Base-by-base conservation (phyloP, 2,797 vertebrate genomes). In the Channallabes apus region DNA sequence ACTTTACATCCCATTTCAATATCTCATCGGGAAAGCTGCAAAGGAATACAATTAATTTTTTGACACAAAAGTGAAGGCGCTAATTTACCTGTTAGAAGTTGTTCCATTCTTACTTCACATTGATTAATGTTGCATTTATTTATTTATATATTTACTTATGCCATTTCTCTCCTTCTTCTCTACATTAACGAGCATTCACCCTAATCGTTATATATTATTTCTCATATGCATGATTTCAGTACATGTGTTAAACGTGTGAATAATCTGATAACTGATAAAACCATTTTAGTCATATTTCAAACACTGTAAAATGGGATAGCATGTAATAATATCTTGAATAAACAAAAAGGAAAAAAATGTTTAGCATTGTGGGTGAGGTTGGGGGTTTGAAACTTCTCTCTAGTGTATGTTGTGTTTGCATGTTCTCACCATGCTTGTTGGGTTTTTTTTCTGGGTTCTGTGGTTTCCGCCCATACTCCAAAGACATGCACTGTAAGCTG, bases 11-110 rank as follows among this genome's bases (percentile, higher is more conserved):
- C 87, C 79, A 88, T 88, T 88, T 88, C 86, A 89, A 90, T 85
- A 88, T 85, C 86, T 88, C 87, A 80, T 89, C 86, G 87, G 84
- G 78, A 89, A 89, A 88, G 86, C 86, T 84, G 87, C 89, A 84
- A 82, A 88, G 91, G 92, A 92, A 95, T 93, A 95, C 94, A 95
- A 95, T 95, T 94, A 95, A 94, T 94, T 95, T 95, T 95, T 94
- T 96, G 94, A 95, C 95, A 95, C 93, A 93, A 94, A 95, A 94
- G 94, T 93, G 92, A 94, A 95, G 94, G 94, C 90, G 94, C 93
- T 95, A 95, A 96, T 95, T 96, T 94, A 95, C 94, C 94, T 94
- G 94, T 94, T 92, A 95, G 92, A 95, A 95, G 94, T 93, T 94
- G 91, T 93, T 94, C 93, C 95, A 92, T 95, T 95, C 93, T 94